Evolutionary conservation across 2,888 invertebrate genomes (phyloP), one percentile per base, ranked within the genome.

Genomic region (Parnassius apollo): DNA sequence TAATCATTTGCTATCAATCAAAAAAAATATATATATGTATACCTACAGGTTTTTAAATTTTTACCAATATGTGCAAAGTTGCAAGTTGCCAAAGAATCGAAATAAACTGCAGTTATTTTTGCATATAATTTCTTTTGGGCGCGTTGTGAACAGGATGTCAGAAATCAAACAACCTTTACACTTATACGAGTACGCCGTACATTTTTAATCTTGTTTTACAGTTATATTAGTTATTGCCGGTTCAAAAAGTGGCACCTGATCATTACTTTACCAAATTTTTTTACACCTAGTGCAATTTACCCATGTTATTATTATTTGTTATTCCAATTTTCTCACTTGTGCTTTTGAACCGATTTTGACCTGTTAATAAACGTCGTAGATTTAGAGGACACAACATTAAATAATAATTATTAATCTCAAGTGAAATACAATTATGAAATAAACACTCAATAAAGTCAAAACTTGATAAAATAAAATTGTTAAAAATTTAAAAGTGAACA

Each of bases 151-250:
- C 59, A 59, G 59, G 51, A 58, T 62, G 52, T 58, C 53, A 53
- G 52, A 55, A 50, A 53, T 53, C 58, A 58, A 44, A 49, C 62
- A 42, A 44, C 62, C 58, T 49, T 62, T 57, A 62, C 53, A 58
- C 57, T 62, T 44, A 45, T 35, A n/a, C n/a, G n/a, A n/a, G n/a
- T 35, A n/a, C n/a, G 13, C 62, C 44, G 52, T 56, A 63, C 62
- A 64, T 63, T 66, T 63, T 65, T 66, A 65, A 63, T 64, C 60
- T 51, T 66, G 66, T 69, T 68, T 65, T 69, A 69, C 62, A n/a
- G n/a, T n/a, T n/a, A n/a, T n/a, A n/a, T n/a, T n/a, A 64, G 66
- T 69, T 68, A 69, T 70, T 65, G 61, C 61, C n/a, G n/a, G n/a
- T n/a, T n/a, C n/a, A n/a, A n/a, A n/a, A n/a, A n/a, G n/a, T n/a